A percentile compares a stretch with the other conserved stretches of the same genome.
phyloP scores from a whole-genome alignment of 1,140 invertebrate genomes.

The Teleogryllus occipitalis region DNA sequence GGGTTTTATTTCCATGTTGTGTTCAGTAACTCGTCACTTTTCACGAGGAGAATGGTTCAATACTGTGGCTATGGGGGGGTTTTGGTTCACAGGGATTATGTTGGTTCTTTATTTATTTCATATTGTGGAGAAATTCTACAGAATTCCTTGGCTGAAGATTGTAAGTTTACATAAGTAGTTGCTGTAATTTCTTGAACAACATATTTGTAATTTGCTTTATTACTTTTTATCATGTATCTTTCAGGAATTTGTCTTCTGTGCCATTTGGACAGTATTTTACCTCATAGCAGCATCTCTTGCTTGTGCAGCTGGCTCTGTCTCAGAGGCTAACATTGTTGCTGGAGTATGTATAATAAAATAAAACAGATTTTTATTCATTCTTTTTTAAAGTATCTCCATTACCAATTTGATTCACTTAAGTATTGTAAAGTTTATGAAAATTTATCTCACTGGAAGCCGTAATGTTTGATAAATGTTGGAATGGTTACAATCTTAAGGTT shows the following conservation, averaged over 20 bases:
- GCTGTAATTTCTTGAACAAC: not conserved
- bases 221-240: slow-evolving; percentile 10
- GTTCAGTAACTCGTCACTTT: slow-evolving; percentile 41
- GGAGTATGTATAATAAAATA: slow-evolving; percentile 47
- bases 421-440: no score
- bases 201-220: not conserved
- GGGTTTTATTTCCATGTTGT: slow-evolving; percentile 73
- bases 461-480: not conserved
- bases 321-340: slow-evolving; percentile 50
- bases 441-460: no score
- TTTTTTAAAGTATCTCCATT: not conserved
- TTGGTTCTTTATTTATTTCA: slow-evolving; percentile 77
- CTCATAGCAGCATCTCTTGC: slow-evolving; percentile 57
- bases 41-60: slow-evolving; percentile 62
- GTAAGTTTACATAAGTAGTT: slow-evolving; percentile 42
- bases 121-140: slow-evolving; percentile 73
- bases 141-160: slow-evolving; percentile 79
- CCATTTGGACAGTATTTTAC: slow-evolving; percentile 60
- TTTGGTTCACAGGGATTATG: slow-evolving; percentile 74
- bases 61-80: slow-evolving; percentile 74
- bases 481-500: not conserved
- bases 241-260: slow-evolving; percentile 65
- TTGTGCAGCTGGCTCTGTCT: slow-evolving; percentile 40
- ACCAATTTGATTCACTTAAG: no score
- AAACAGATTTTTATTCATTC: not conserved